A percentile compares a stretch with the other conserved stretches of the same genome.
Evolutionary conservation across 2,888 invertebrate species (phyloP).

Genomic region (Synergus itoensis): DNA sequence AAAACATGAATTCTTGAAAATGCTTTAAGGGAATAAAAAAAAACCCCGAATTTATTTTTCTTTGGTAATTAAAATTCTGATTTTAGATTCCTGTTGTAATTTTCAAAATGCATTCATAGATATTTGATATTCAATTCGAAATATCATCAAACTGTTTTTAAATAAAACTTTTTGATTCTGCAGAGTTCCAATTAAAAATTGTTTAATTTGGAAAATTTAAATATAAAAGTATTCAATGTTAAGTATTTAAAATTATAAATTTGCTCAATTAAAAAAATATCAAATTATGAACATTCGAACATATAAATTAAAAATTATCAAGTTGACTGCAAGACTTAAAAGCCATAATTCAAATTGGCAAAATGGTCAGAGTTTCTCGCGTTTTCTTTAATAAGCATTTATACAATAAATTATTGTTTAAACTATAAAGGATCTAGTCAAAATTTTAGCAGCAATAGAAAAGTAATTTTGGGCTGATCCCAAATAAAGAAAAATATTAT

Average conservation of each 20-base stretch:
- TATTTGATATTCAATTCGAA: too few species aligned
- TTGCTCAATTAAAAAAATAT: not conserved
- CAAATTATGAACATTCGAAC: not conserved
- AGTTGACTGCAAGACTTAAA: too few species aligned
- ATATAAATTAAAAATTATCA: too few species aligned
- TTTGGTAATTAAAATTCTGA: not conserved
- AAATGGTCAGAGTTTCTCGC: too few species aligned
- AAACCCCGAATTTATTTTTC: not conserved
- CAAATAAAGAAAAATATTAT: constrained; percentile 43
- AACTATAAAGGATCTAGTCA: not conserved
- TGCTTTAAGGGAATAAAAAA: too few species aligned
- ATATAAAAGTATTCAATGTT: not conserved
- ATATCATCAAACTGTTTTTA: not conserved
- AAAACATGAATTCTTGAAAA: constrained; percentile 4
- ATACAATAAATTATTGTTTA: not conserved
- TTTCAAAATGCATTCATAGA: too few species aligned
- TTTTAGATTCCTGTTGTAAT: not conserved
- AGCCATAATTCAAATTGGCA: too few species aligned
- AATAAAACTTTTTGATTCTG: not conserved
- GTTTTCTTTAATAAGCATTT: too few species aligned
- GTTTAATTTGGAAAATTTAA: not conserved
- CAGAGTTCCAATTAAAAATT: not conserved
- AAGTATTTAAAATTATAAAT: not conserved
- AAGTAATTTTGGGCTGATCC: not conserved
- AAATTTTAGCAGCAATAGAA: not conserved